These are phyloP conservation scores for Petromus typicus DNA, from an alignment of 2,113 vertebrate genomes.

Conservation along the genomic window DNA sequence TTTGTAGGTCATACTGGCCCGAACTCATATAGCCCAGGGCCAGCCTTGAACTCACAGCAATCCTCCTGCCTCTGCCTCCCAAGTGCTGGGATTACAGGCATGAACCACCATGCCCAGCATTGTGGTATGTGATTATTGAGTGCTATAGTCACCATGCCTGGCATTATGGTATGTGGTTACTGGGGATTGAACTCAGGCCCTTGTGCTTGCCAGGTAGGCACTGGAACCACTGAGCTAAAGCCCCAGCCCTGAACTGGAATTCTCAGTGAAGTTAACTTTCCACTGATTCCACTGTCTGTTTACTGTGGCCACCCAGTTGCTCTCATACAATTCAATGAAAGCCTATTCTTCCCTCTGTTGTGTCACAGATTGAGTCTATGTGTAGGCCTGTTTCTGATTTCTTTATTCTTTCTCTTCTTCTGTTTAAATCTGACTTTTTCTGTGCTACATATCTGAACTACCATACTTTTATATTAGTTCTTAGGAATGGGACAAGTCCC, in stretches of 20 bases:
- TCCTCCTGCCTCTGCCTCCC: no score
- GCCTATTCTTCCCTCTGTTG: background rate
- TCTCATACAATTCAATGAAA: background rate
- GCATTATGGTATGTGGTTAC: no score
- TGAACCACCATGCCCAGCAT: no score
- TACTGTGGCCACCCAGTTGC: background rate
- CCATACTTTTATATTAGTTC: background rate
- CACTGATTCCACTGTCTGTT: conserved; percentile 30
- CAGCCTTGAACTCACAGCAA: no score
- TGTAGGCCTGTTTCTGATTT: background rate
- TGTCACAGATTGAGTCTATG: background rate
- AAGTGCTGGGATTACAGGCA: no score
- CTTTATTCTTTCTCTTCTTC: background rate
- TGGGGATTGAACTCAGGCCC: no score
- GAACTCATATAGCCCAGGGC: no score
- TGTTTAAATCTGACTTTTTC: background rate
- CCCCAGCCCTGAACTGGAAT: background rate
- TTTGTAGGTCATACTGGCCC: no score
- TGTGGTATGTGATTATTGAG: no score
- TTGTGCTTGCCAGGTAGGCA: no score
- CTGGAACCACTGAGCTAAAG: no score
- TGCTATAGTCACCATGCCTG: no score
- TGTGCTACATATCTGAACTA: background rate
- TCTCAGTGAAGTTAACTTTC: background rate
- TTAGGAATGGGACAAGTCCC: background rate